These are phyloP conservation scores for Aelia acuminata DNA, from an alignment of 2,888 invertebrate genomes.

Conservation along the genomic window DNA sequence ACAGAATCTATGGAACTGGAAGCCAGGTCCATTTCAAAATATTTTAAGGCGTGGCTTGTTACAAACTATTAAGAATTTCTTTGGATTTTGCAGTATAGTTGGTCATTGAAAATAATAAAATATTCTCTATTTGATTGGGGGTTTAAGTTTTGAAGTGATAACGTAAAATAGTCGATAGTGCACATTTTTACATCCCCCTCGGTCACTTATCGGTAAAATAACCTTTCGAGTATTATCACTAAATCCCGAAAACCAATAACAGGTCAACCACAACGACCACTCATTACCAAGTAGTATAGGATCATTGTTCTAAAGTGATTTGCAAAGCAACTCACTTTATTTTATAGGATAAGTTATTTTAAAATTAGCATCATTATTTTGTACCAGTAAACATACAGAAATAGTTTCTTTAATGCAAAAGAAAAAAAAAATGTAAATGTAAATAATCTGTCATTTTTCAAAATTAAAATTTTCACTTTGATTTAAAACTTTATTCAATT, in stretches of 20 bases:
- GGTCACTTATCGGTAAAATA: constrained; percentile 59
- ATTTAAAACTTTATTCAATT: not conserved
- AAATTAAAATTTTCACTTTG: too few relatives aligned
- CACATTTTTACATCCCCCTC: constrained; percentile 43
- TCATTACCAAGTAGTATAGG: not conserved
- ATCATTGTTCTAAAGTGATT: not conserved
- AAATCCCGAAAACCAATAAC: constrained; percentile 46
- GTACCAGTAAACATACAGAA: not conserved
- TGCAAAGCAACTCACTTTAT: not conserved
- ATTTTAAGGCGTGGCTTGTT: constrained; percentile 58
- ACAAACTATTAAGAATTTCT: constrained; percentile 9
- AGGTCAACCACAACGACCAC: constrained; percentile 1
- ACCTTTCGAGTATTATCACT: constrained; percentile 57
- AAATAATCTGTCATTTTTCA: not conserved
- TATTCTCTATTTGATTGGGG: not conserved
- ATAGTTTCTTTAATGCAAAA: not conserved
- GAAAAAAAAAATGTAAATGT: too few relatives aligned
- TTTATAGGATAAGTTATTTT: not conserved
- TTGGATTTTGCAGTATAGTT: not conserved
- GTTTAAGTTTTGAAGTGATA: not conserved
- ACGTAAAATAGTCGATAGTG: not conserved
- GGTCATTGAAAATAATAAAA: not conserved
- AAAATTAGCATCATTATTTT: not conserved
- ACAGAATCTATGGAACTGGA: constrained; percentile 53
- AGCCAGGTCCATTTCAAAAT: constrained; percentile 58